A percentile compares a stretch with the other conserved stretches of the same genome.
Evolutionary conservation across 2,113 vertebrate genomes (phyloP).

Genomic region (Saccopteryx bilineata): DNA sequence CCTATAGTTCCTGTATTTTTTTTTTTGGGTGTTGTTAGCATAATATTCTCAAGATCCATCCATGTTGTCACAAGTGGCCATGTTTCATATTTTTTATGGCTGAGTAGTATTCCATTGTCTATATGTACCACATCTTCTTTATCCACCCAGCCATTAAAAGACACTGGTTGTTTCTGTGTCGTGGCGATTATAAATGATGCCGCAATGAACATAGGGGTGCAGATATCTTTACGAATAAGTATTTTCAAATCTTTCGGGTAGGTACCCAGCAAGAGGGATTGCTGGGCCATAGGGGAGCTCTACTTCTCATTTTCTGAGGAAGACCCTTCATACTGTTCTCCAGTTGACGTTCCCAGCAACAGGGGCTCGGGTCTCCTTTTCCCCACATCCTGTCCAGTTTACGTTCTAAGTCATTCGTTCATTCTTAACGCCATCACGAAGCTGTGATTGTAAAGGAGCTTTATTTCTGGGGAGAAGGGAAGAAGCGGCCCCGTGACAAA

Average conservation of each 20-base stretch:
- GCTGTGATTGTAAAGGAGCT: not conserved
- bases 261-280: no score
- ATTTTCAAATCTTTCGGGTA: no score
- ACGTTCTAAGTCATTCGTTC: not conserved
- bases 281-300: no score
- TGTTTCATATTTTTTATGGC: not conserved
- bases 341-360: not conserved
- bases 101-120: not conserved
- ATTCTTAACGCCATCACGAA: not conserved
- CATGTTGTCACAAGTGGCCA: not conserved
- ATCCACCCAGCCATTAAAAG: not conserved
- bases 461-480: not conserved
- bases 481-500: not conserved
- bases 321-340: no score
- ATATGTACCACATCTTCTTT: not conserved
- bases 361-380: not conserved
- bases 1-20: not conserved
- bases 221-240: no score
- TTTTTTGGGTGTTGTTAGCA: not conserved
- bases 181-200: no score
- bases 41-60: not conserved
- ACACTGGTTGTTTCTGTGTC: not conserved
- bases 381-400: not conserved
- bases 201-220: no score
- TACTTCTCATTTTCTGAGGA: no score